These are phyloP conservation scores for Tillus elongatus DNA, from an alignment of 2,888 invertebrate species.

Conservation along the genomic window DNA sequence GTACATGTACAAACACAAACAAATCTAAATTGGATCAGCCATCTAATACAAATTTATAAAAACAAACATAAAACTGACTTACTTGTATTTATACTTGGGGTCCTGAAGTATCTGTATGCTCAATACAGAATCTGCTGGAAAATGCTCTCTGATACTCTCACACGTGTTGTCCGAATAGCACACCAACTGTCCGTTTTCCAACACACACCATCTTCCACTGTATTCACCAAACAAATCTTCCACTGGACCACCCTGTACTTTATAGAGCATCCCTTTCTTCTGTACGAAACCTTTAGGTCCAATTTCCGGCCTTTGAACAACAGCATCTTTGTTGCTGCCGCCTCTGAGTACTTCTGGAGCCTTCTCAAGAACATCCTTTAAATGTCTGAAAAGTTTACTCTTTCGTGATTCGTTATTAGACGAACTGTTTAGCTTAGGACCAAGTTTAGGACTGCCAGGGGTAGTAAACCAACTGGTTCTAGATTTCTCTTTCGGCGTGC, in stretches of 20 bases:
- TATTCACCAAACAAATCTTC: conserved; percentile 69
- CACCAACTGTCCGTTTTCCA: conserved; percentile 62
- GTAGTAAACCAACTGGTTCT: conserved; percentile 33
- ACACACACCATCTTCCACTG: conserved; percentile 60
- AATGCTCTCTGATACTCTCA: conserved; percentile 58
- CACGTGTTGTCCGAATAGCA: conserved; percentile 67
- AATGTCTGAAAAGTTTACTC: conserved; percentile 28
- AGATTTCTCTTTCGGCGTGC: conserved; percentile 21
- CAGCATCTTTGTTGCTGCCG: conserved; percentile 24
- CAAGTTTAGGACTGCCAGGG: conserved; percentile 4
- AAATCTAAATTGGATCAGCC: no score
- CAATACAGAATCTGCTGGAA: conserved; percentile 56
- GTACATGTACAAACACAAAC: no score
- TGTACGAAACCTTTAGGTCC: conserved; percentile 43
- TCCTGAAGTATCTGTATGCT: conserved; percentile 57
- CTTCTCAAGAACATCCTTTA: conserved; percentile 44
- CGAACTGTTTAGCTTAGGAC: conserved; percentile 9
- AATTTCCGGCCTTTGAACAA: conserved; percentile 47
- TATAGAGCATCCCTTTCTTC: conserved; percentile 54
- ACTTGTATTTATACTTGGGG: conserved; percentile 42
- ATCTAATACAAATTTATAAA: conserved; percentile 4
- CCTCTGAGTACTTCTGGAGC: conserved; percentile 43
- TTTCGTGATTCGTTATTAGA: conserved; percentile 28
- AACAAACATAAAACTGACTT: conserved; percentile 18
- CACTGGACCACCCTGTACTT: conserved; percentile 52